Evolutionary conservation across 1,140 invertebrate genomes (phyloP), one percentile per base, ranked within the genome.

Genomic region (Mamestra configurata): DNA sequence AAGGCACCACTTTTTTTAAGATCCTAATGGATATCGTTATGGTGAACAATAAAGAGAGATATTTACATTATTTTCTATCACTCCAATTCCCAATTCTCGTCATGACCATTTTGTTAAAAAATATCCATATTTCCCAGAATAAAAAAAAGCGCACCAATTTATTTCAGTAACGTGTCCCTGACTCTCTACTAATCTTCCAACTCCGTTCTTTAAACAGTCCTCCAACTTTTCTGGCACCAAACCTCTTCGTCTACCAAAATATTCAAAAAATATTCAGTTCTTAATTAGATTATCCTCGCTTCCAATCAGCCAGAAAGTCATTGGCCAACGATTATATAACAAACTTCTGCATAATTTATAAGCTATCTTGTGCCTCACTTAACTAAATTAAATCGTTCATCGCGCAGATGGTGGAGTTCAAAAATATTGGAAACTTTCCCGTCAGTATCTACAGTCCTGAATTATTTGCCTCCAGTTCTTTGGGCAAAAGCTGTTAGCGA

Each of bases 301-400:
- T 64, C 57, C 73, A 76, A 76, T 76, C 73, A 75, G 37, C 49
- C 37, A 46, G 57, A 76, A 43, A 61, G 43, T 76, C 73, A 76
- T 76, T 70, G 66, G 66, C 22, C 66, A 24, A 43, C 40, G 66
- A 70, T 70, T 76, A 76, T 64, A 59, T 64, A 43, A 10, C 55
- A 76, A 76, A 61, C 57, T 76, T 76, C 40, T 76, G 24, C 73
- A 76, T 76, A 76, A 76, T 76, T 61, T 76, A 76, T 76, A 64
- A 76, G 57, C 73, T 76, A 76, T 76, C 57, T 64, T 76, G 73
- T 76, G 37, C 57, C 77, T 86, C 82, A 84, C 85, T 86, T 84
- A 84, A 79, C 83, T 70, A 84, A 86, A 86, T 86, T 86, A 86
- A 84, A 83, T 82, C 79, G 76, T 83, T 83, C 78, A 77, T 59